Base-by-base conservation (phyloP, 2,113 vertebrate species). In the Salvelinus fontinalis region DNA sequence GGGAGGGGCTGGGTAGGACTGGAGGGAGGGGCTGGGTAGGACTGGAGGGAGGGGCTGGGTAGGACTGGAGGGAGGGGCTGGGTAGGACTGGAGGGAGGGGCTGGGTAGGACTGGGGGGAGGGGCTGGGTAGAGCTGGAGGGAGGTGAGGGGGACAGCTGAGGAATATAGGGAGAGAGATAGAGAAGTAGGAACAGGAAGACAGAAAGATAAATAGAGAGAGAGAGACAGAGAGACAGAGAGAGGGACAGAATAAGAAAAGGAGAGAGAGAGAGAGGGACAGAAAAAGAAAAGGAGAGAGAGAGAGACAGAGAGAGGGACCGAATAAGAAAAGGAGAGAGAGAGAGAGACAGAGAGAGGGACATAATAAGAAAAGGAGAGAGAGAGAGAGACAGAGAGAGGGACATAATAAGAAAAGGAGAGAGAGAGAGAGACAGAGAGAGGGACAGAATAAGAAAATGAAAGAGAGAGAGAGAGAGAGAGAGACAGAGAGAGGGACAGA, bases 341-440 rank as follows among this genome's bases (percentile, higher is more conserved):
- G 24, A 24, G 24, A 24, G 24, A 24, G 24, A 24, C 0, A 31
- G 18, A 22, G 14, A 26, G 34, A 24, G 64, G 31, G 64, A 70
- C 16, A 80, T 54, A 67, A 22, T 44, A 31, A 71, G 20, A 79
- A 27, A 75, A 34, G 60, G 49, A 51, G 73, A 74, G 73, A 48
- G 51, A 48, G 29, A 16, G 62, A 51, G 73, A 74, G 73, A 48
- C 31, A 48, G 29, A 16, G 62, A 62, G 18, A 24, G 24, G 24
- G 24, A 24, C 24, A 24, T 0, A 24, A 24, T 1, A 24, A 24
- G 24, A 24, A 24, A 24, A 24, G 24, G 24, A 24, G 0, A 24
- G 24, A 24, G 24, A 24, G 24, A 24, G 24, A 24, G 49, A 51
- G 73, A 74, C 68, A 48, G 51, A 48, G 29, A 16, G 62, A 44